Evolutionary conservation across 2,113 vertebrate genomes (phyloP).

Genomic region (Chamaea fasciata): DNA sequence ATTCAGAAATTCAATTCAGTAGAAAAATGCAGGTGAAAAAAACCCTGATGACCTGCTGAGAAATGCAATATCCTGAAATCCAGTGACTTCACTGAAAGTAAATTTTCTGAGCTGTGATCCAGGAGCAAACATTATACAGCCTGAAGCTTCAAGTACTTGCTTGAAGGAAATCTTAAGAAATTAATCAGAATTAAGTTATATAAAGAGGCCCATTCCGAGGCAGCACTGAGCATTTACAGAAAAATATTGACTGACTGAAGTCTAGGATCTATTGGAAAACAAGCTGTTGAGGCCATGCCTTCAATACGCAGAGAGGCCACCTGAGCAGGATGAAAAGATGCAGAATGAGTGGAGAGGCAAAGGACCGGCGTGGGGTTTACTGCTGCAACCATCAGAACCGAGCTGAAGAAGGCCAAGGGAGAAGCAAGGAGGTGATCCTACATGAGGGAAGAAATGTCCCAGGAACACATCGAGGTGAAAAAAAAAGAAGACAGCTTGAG

Average conservation of each 20-base stretch:
- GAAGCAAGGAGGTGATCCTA: background rate
- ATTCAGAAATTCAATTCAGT: background rate
- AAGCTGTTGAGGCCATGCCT: background rate
- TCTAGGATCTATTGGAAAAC: background rate
- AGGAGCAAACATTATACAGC: background rate
- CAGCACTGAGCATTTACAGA: background rate
- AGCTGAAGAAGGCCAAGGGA: background rate
- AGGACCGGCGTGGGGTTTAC: rapidly evolving
- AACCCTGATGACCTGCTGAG: background rate
- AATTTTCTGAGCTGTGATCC: background rate
- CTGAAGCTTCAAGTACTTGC: background rate
- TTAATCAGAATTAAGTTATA: background rate
- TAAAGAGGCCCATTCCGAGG: background rate
- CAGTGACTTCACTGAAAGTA: background rate
- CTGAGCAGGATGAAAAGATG: background rate
- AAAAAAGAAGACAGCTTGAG: background rate
- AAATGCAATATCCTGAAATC: background rate
- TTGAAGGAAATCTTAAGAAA: background rate
- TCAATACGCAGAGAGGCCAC: background rate
- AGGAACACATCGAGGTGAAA: background rate
- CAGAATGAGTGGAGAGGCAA: background rate
- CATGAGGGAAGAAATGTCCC: background rate
- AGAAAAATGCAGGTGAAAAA: background rate
- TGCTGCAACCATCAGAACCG: rapidly evolving
- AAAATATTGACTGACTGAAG: background rate